Evolutionary conservation across 2,113 vertebrate genomes (phyloP).

Genomic region (Stigmatopora argus): DNA sequence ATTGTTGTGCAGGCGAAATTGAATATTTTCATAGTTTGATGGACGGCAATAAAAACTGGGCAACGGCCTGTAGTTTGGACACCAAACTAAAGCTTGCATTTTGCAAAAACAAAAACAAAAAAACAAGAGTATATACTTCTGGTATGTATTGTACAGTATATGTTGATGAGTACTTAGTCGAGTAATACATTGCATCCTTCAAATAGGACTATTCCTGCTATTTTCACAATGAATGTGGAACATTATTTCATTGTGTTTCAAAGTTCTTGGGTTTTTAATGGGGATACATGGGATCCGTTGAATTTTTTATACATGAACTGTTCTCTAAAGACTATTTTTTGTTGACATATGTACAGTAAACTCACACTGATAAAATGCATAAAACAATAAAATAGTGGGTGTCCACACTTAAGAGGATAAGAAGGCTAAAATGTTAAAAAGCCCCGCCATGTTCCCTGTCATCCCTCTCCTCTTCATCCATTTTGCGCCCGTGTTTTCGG

Average conservation of each 20-base stretch:
- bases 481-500: conserved; percentile 84
- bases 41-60: no score
- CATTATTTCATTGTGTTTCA: conserved; percentile 21
- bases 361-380: conserved; percentile 27
- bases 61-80: not conserved
- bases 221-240: not conserved
- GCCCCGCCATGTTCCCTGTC: conserved; percentile 56
- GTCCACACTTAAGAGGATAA: conserved; percentile 6
- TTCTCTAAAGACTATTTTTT: conserved; percentile 16
- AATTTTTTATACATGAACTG: conserved; percentile 26
- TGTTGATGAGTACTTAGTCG: not conserved
- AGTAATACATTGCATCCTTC: not conserved
- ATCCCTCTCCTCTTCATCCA: conserved; percentile 77
- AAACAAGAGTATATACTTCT: conserved; percentile 17
- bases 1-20: no score
- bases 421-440: not conserved
- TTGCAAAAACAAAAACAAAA: not conserved
- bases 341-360: conserved; percentile 59
- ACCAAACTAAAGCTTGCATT: conserved; percentile 18
- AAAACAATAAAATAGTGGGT: conserved; percentile 18
- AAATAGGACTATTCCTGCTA: not conserved
- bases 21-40: no score
- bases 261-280: conserved; percentile 15
- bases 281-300: conserved; percentile 10
- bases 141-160: conserved; percentile 21